These are phyloP conservation scores for Nymphalis urticae DNA, from an alignment of 2,888 invertebrate genomes.

Conservation along the genomic window DNA sequence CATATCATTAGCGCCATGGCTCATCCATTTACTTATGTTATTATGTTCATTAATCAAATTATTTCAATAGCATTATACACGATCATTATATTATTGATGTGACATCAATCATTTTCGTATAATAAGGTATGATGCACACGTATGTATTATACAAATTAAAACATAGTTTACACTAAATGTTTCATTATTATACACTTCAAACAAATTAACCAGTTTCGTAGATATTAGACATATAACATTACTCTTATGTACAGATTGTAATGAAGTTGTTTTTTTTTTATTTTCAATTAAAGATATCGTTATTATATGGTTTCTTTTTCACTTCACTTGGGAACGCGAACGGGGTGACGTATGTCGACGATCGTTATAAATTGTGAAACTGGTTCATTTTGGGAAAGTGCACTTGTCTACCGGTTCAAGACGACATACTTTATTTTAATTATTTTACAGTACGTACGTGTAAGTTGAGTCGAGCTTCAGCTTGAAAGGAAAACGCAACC, in stretches of 20 bases:
- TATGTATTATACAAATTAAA: neutral
- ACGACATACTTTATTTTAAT: constrained; percentile 12
- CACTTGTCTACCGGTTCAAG: constrained; percentile 31
- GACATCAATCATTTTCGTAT: constrained; percentile 15
- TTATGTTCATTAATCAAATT: constrained; percentile 27
- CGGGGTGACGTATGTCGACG: neutral
- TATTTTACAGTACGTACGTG: constrained; percentile 5
- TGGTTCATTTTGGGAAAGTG: constrained; percentile 35
- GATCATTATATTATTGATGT: constrained; percentile 3
- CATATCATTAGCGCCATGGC: constrained; percentile 48
- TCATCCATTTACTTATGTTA: constrained; percentile 34
- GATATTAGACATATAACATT: neutral
- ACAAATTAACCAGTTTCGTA: constrained; percentile 17
- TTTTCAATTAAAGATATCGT: neutral
- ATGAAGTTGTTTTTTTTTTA: neutral
- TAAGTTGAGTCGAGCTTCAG: neutral
- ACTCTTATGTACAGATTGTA: neutral
- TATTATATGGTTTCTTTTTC: neutral
- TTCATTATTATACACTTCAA: constrained; percentile 1
- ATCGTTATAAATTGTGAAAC: constrained; percentile 28
- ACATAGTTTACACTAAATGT: constrained; percentile 1
- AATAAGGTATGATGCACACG: constrained; percentile 25
- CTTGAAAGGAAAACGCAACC: neutral
- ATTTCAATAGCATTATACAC: constrained; percentile 20
- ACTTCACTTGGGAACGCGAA: neutral